These are phyloP conservation scores for Chelmon rostratus DNA, from an alignment of 2,797 vertebrate genomes.

Conservation along the genomic window DNA sequence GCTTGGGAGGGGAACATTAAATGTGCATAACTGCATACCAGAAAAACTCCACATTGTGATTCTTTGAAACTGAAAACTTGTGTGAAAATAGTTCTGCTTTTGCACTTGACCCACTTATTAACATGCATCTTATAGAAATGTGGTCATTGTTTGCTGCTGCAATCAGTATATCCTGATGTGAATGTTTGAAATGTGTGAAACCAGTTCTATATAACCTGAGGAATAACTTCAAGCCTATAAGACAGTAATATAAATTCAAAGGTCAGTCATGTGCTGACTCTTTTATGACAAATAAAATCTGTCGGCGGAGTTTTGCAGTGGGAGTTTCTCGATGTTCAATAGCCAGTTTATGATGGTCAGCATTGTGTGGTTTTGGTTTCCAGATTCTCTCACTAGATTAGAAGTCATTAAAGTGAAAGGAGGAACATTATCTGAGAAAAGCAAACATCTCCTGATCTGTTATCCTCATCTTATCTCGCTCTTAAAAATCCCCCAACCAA, in stretches of 20 bases:
- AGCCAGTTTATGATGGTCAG: slow-evolving; percentile 7
- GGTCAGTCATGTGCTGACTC: slow-evolving; percentile 28
- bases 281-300: slow-evolving; percentile 54
- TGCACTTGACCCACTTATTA: slow-evolving; percentile 16
- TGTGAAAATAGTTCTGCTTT: background rate
- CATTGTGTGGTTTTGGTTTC: slow-evolving; percentile 13
- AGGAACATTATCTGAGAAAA: slow-evolving; percentile 22
- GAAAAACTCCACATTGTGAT: background rate
- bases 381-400: background rate
- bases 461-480: slow-evolving; percentile 27
- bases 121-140: background rate
- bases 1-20: background rate
- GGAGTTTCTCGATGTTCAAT: background rate
- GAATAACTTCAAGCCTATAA: slow-evolving; percentile 6
- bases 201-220: background rate
- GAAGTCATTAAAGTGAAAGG: slow-evolving; percentile 5
- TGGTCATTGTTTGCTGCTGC: background rate
- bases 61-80: slow-evolving; percentile 11
- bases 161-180: background rate
- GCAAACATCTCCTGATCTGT: slow-evolving; percentile 24
- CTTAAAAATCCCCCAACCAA: background rate
- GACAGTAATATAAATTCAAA: slow-evolving; percentile 30
- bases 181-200: background rate
- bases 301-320: slow-evolving; percentile 17
- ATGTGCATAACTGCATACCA: background rate